A percentile compares a stretch with the other conserved stretches of the same genome.
Evolutionary conservation across 2,113 vertebrate species (phyloP).

Genomic region (Saccopteryx bilineata): DNA sequence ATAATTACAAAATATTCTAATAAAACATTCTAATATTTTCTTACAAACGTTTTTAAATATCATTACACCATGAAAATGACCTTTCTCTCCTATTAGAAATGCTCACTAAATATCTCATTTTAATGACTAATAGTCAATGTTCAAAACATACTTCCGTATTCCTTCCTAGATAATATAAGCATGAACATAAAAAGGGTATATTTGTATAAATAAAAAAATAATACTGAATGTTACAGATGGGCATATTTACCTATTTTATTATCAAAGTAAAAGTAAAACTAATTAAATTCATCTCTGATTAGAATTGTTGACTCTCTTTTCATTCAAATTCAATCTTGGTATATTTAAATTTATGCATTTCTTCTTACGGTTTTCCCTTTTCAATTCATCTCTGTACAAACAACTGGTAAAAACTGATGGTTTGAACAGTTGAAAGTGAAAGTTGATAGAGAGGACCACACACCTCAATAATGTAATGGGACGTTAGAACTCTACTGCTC

Average conservation of each 20-base stretch:
- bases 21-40: background rate
- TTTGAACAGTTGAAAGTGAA: background rate
- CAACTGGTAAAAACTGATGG: background rate
- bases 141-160: background rate
- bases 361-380: background rate
- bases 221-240: background rate
- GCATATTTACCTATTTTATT: background rate
- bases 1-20: background rate
- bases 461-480: background rate
- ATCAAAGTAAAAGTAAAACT: background rate
- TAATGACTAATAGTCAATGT: background rate
- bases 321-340: background rate
- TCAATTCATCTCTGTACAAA: background rate
- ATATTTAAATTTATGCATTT: background rate
- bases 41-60: background rate
- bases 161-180: background rate
- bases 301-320: background rate
- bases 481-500: background rate
- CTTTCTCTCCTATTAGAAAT: background rate
- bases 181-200: background rate
- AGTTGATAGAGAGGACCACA: background rate
- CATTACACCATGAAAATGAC: background rate
- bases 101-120: background rate
- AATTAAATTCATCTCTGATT: background rate
- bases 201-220: background rate